phyloP scores from a whole-genome alignment of 2,113 vertebrate genomes.

The Atractosteus spatula region DNA sequence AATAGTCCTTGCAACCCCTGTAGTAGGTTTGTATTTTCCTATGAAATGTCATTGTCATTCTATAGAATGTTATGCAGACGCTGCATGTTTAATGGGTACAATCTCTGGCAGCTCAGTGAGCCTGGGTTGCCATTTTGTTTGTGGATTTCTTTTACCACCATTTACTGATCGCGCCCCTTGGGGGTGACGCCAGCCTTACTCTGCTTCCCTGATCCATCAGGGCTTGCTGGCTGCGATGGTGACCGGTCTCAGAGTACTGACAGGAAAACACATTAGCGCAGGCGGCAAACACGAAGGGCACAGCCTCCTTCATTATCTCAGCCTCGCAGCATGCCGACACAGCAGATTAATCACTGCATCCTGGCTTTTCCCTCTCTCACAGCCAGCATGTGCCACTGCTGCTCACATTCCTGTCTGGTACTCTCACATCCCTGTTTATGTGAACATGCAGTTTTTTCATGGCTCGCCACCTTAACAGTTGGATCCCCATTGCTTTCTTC shows the following conservation, averaged over 20 bases:
- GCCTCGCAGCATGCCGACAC: constrained; percentile 1
- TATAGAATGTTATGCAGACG: too few species aligned
- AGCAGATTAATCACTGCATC: constrained; percentile 16
- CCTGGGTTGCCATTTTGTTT: neutral
- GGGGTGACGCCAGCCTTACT: neutral
- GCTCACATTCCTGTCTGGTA: neutral
- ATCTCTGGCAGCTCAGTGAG: too few species aligned
- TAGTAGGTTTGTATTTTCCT: too few species aligned
- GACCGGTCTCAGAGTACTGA: constrained; percentile 11
- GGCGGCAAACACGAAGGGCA: constrained; percentile 20
- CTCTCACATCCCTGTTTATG: neutral
- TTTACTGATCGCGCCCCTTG: too few species aligned
- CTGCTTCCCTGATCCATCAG: neutral
- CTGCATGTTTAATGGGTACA: too few species aligned
- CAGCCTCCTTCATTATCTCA: constrained; percentile 25
- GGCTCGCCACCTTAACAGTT: too few species aligned
- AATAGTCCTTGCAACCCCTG: too few species aligned
- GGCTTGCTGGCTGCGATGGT: constrained; percentile 5
- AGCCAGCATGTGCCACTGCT: neutral
- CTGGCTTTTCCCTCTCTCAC: neutral
- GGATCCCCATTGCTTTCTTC: too few species aligned
- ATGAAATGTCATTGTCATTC: too few species aligned
- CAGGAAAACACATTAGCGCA: constrained; percentile 20
- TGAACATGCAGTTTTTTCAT: neutral
- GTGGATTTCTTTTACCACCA: too few species aligned